These are phyloP conservation scores for Yponomeuta evonymella DNA, from an alignment of 2,888 invertebrate species.

Conservation along the genomic window DNA sequence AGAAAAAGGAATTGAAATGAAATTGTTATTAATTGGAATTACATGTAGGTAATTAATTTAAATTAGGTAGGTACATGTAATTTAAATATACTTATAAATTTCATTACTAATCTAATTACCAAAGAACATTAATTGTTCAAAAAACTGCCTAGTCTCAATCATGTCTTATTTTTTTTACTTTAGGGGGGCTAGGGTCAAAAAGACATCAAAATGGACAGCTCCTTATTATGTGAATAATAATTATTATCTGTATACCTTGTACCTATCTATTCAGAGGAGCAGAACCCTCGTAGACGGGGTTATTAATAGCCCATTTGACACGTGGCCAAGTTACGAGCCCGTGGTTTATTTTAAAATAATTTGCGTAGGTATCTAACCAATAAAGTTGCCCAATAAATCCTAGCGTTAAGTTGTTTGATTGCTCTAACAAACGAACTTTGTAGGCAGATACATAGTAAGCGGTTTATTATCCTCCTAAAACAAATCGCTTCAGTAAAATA, in stretches of 20 bases:
- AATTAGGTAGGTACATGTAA: too few relatives aligned
- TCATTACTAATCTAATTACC: neutral
- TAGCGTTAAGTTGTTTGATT: slow-evolving; percentile 3
- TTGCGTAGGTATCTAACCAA: neutral
- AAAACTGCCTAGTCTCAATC: too few relatives aligned
- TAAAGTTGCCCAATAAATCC: slow-evolving; percentile 2
- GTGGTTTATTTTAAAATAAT: slow-evolving; percentile 12
- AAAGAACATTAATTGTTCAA: too few relatives aligned
- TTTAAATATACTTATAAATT: too few relatives aligned
- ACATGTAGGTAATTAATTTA: too few relatives aligned
- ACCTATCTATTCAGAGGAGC: neutral
- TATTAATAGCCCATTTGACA: slow-evolving; percentile 21
- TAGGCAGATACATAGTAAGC: neutral
- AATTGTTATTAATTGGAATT: too few relatives aligned
- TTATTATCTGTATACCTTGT: too few relatives aligned
- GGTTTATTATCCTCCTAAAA: neutral
- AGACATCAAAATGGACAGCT: too few relatives aligned
- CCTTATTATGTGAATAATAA: too few relatives aligned
- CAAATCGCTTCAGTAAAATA: neutral
- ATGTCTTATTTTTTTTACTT: too few relatives aligned
- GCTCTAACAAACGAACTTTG: neutral
- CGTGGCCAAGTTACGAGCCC: slow-evolving; percentile 23
- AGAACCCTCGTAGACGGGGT: neutral
- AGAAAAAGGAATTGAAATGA: too few relatives aligned
- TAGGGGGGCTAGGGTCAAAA: too few relatives aligned